Evolutionary conservation across 1,140 invertebrate genomes (phyloP), one percentile per base, ranked within the genome.

Genomic region (Lepidurus arcticus): DNA sequence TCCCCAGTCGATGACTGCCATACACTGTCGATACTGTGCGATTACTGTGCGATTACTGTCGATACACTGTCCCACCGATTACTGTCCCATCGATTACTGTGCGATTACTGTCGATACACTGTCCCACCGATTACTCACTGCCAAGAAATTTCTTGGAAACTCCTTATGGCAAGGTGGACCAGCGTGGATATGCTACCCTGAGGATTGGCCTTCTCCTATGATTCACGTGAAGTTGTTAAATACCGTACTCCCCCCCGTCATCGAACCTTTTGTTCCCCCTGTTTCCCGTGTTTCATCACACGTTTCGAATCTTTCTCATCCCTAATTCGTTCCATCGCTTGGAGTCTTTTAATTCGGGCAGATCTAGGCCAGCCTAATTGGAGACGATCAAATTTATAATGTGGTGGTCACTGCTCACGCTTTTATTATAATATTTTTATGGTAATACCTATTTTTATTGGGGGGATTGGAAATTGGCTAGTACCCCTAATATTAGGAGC

Each of bases 381-480:
- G 85, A 73, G 87, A 91, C 87, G 88, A 90, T 82, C 88, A 91
- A 87, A 87, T 90, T 84, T 92, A 91, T 88, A 92, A 92, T 86
- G 85, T 24, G 24, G 24, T 24, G 24, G 24, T 24, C 24, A 24
- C 24, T 0, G 24, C 24, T 24, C 24, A 24, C 1, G 24, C 24
- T 1, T 24, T 24, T 24, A 24, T 24, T 24, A 24, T 24, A 24
- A 24, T 24, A 0, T 24, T 24, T 24, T 24, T 24, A 24, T 24
- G 1, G 24, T 24, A 24, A 24, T 24, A 24, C 24, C 24, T 24
- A 24, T 24, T 1, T 24, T 24, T 0, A 24, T 24, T 24, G 24
- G 24, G 24, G 24, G 24, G 0, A 0, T 24, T 24, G 24, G 24
- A 24, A 24, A 24, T 24, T 24, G 24, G 24, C 24, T 24, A 24